Evolutionary conservation across 1,140 invertebrate species (phyloP), one percentile per base, ranked within the genome.

Genomic region (Stegodyphus mimosarum): DNA sequence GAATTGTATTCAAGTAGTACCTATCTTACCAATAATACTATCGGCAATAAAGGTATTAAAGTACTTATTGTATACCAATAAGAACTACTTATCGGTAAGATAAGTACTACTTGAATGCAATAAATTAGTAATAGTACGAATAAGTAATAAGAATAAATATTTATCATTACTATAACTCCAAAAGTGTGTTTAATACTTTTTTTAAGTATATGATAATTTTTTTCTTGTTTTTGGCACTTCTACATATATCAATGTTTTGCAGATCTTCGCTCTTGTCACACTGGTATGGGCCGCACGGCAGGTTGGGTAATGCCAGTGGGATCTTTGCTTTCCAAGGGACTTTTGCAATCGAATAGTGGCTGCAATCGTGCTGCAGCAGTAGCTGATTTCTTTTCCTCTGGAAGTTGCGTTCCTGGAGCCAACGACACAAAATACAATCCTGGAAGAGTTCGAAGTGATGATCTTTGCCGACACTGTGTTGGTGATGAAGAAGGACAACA

Each of bases 311-410:
- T 92, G 9, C 92, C 93, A 0, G 87, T 93, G 0, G 89, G 91
- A 5, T 88, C 89, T 5, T 88, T 94, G 5, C 89, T 92, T 63
- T 88, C 91, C 5, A 88, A 90, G 6, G 90, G 90, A 3, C 86
- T 93, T 15, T 90, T 94, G 7, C 88, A 87, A 11, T 86, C 89
- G 52, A 87, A 86, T 13, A 84, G 88, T 13, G 18, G 9, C 11
- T 94, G 94, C 87, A 91, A 94, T 87, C 93, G 93, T 88, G 90
- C 91, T 1, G 87, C 88, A 63, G 89, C 91, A 4, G 89, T 94
- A 0, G 90, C 89, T 0, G 90, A 91, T 6, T 96, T 94, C 89
- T 94, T 95, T 88, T 88, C 88, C 5, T 33, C 55, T 48, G 83
- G 79, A 7, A 87, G 85, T 48, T 88, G 88, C 70, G 87, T 88